Conservation (phyloP, 2,113 vertebrate genomes). For the Tetrao urogallus region DNA sequence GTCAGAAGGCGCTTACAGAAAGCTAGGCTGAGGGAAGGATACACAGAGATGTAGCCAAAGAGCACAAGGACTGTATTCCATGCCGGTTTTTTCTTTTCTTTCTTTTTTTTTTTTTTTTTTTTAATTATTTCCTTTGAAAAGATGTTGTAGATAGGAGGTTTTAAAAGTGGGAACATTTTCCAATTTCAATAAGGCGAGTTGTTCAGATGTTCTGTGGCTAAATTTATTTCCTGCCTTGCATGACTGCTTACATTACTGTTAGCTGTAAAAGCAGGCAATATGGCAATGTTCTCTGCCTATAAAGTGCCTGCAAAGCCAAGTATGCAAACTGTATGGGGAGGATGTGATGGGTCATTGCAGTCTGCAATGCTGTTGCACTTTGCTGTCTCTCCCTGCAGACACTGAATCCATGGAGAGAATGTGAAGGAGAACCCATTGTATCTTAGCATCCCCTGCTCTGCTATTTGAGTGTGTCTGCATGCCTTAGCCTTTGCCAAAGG, state of each 20-base stretch:
- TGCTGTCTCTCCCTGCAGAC: background rate
- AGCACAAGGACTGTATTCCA: fast-evolving
- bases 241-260: background rate
- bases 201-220: background rate
- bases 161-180: background rate
- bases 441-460: background rate
- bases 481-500: background rate
- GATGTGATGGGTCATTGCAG: background rate
- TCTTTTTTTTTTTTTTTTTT: background rate
- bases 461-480: background rate
- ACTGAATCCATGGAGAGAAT: background rate
- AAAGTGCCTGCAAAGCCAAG: background rate
- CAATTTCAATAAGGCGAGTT: background rate
- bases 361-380: background rate
- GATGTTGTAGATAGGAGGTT: background rate
- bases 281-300: background rate
- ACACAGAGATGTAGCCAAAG: background rate
- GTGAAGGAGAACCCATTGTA: background rate
- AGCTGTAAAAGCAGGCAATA: background rate
- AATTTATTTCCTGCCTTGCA: background rate
- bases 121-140: background rate
- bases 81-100: no score
- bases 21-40: background rate
- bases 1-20: background rate
- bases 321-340: background rate